Base-by-base conservation (phyloP, 2,888 invertebrate species). In the Scaptomyza flava region DNA sequence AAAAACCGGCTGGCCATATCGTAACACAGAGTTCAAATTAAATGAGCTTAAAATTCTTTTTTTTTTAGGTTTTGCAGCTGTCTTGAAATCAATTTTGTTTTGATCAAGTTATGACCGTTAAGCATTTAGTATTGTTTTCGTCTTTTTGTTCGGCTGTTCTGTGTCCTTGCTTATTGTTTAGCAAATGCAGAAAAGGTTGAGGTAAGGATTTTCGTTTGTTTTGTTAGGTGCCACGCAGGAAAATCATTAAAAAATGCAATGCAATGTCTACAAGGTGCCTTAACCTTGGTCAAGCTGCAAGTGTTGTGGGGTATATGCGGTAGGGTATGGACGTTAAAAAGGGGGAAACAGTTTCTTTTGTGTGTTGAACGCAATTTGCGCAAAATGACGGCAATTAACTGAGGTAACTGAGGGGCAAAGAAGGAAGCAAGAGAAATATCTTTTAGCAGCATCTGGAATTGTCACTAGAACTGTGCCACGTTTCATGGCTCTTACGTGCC, bases 301-400 rank as follows among this genome's bases (percentile, higher is more conserved):
- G 54, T 14, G 5, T 27, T 27, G 27, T 9, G 7, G 11, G 9
- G 12, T 6, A 20, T 17, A 1, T 17, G 17, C 17, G 17, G 17
- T 17, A 12, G n/a, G 5, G 20, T 12, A 11, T 12, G 20, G 14
- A 14, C 33, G 33, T 27, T 23, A 50, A 31, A 23, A 30, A 50
- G 50, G 33, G 42, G 56, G 34, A n/a, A n/a, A 20, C 33, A 7
- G 17, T 47, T 41, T 64, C 64, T 66, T 72, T 64, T 73, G 67
- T 75, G 46, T 64, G 59, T 51, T 38, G 68, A 61, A 68, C 70
- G 73, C 78, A 82, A 84, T 84, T 82, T 82, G 78, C 65, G 68
- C 72, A 62, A 81, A 81, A 82, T 69, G 72, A 79, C 34, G 66
- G 73, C 86, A 84, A 84, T 84, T 86, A 84, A 72, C 63, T 70